Evolutionary conservation across 2,888 invertebrate genomes (phyloP).

Genomic region (Drosophila gaucha): DNA sequence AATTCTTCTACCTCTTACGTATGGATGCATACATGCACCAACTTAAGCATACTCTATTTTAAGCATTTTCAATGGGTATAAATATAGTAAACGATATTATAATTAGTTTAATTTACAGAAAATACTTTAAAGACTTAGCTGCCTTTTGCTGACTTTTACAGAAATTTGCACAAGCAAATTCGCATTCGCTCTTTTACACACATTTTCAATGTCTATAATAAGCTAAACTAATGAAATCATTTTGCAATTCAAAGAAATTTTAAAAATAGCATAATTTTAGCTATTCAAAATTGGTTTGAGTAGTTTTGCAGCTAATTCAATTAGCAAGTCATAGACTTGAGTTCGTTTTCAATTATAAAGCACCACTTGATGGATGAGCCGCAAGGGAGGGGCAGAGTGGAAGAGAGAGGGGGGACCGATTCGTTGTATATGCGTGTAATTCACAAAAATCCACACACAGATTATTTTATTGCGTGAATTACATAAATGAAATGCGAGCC

Average conservation of each 20-base stretch:
- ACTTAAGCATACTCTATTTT: too few species aligned
- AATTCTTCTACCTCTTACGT: not conserved
- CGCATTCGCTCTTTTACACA: not conserved
- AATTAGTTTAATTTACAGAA: too few species aligned
- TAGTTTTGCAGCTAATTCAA: conserved; percentile 46
- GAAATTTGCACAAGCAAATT: not conserved
- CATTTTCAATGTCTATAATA: not conserved
- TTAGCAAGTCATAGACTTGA: conserved; percentile 40
- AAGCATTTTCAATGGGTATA: not conserved
- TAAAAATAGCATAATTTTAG: conserved; percentile 10
- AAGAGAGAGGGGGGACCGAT: not conserved
- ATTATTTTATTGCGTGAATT: conserved; percentile 79
- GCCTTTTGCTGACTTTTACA: too few species aligned
- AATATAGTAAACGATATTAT: too few species aligned
- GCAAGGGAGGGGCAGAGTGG: not conserved
- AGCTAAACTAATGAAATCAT: conserved; percentile 20
- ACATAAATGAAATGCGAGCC: conserved; percentile 69
- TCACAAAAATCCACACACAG: conserved; percentile 36
- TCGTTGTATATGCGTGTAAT: conserved; percentile 29
- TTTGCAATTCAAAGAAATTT: conserved; percentile 7
- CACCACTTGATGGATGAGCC: conserved; percentile 46
- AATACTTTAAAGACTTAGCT: too few species aligned
- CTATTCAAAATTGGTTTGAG: conserved; percentile 6
- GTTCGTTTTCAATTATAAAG: conserved; percentile 53
- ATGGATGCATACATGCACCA: too few species aligned